Evolutionary conservation across 2,797 vertebrate genomes (phyloP), one percentile per base, ranked within the genome.

Genomic region (Microctenopoma steveboyesi): DNA sequence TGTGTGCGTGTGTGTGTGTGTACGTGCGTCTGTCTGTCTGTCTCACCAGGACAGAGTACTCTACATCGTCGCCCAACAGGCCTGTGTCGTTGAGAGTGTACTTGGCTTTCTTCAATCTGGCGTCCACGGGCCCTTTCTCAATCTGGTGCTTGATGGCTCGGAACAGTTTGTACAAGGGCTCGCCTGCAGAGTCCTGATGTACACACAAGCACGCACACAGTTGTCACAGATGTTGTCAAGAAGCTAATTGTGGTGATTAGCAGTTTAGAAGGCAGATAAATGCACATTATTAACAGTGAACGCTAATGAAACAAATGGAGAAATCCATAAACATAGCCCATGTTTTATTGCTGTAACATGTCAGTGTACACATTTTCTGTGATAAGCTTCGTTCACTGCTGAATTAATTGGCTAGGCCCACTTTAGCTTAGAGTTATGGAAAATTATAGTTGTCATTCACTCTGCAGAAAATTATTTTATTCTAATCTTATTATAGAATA

Each of bases 121-220:
- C 95, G 39, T 99, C 98, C 81, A 99, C 97, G 0, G 98, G 98
- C 1, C 98, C 98, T 86, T 99, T 99, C 90, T 99, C 98, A 59
- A 99, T 96, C 92, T 99, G 98, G 81, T 99, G 97, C 86, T 99
- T 99, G 90, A 99, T 96, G 90, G 97, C 98, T 85, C 96, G 96
- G 93, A 99, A 99, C 76, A 99, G 95, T 87, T 97, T 98, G 91
- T 98, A 99, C 64, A 99, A 94, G 37, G 97, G 97, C 60, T 99
- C 98, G 1, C 98, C 97, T 0, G 97, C 97, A 43, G 95, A 95
- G 91, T 99, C 97, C 98, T 99, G 77, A 61, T 3, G 62, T 13
- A 72, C 33, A 71, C 72, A 67, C 39, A 51, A 37, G 70, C 14
- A 72, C 53, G 27, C 15, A 72, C 53, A 35, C 50, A 46, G 53